Conservation (phyloP, 2,797 vertebrate genomes). For the Echeneis naucrates region DNA sequence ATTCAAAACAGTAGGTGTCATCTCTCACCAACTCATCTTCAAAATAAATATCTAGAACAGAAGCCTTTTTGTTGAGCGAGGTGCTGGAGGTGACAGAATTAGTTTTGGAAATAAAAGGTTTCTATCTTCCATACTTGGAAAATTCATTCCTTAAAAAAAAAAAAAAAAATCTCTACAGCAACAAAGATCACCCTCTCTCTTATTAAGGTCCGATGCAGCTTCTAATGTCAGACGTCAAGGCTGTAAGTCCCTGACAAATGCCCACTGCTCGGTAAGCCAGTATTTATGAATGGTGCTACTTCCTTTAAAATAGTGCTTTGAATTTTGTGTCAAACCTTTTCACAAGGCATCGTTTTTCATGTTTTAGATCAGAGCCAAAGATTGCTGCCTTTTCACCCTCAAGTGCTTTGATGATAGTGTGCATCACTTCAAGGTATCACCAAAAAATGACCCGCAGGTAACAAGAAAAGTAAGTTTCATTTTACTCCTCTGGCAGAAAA, state of each 20-base stretch:
- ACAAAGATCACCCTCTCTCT: constrained; percentile 11
- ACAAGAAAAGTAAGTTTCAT: constrained; percentile 88
- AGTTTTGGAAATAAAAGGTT: constrained; percentile 8
- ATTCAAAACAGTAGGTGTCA: constrained; percentile 91
- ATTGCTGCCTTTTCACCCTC: constrained; percentile 90
- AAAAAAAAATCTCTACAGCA: background rate
- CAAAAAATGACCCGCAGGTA: constrained; percentile 84
- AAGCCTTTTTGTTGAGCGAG: constrained; percentile 34
- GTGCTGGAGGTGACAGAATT: constrained; percentile 17
- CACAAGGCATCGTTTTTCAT: constrained; percentile 4
- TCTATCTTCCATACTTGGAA: background rate
- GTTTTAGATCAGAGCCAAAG: constrained; percentile 88
- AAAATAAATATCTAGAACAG: constrained; percentile 19
- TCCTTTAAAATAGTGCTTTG: background rate
- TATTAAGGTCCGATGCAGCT: constrained; percentile 87
- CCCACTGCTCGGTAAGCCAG: constrained; percentile 90
- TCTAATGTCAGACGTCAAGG: constrained; percentile 89
- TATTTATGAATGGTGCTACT: background rate
- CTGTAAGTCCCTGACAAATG: constrained; percentile 93
- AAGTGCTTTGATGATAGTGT: constrained; percentile 96
- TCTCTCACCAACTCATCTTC: constrained; percentile 16
- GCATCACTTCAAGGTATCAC: constrained; percentile 93
- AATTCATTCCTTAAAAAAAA: background rate
- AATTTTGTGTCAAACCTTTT: background rate
- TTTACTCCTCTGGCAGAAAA: background rate